phyloP scores from a whole-genome alignment of 2,797 vertebrate species.

The Acipenser ruthenus region DNA sequence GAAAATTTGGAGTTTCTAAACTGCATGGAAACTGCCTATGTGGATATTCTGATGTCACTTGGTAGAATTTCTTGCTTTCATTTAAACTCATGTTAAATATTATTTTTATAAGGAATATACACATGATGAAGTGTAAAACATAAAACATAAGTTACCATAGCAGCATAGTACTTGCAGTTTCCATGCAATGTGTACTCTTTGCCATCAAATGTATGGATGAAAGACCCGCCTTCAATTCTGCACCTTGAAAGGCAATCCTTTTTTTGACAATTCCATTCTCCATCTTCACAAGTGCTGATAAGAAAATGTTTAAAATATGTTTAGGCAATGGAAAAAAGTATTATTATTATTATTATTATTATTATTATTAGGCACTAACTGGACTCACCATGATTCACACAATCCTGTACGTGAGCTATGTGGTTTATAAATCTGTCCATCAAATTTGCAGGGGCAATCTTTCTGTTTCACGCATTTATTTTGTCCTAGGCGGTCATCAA shows the following conservation, averaged over 20 bases:
- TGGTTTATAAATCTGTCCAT: conserved; percentile 37
- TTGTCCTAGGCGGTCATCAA: conserved; percentile 50
- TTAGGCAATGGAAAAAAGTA: too few species aligned
- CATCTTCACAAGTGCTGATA: conserved; percentile 52
- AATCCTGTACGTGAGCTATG: conserved; percentile 42
- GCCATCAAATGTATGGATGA: conserved; percentile 61
- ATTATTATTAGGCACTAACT: too few species aligned
- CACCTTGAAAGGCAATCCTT: conserved; percentile 49
- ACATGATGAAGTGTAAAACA: background rate
- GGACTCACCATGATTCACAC: conserved; percentile 63
- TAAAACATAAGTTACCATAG: conserved; percentile 40
- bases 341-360: too few species aligned
- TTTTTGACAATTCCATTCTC: conserved; percentile 58
- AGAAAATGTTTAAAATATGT: too few species aligned
- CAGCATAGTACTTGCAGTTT: conserved; percentile 59
- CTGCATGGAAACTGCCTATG: too few species aligned
- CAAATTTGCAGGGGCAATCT: conserved; percentile 57
- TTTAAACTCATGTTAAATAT: too few species aligned
- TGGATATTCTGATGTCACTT: too few species aligned
- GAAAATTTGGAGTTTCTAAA: too few species aligned
- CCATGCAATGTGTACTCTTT: conserved; percentile 54
- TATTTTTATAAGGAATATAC: background rate
- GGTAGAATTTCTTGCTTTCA: too few species aligned
- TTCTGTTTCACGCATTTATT: conserved; percentile 42
- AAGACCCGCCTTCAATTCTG: conserved; percentile 57